Base-by-base conservation (phyloP, 2,797 vertebrate species). In the Gallinago nigripennis region DNA sequence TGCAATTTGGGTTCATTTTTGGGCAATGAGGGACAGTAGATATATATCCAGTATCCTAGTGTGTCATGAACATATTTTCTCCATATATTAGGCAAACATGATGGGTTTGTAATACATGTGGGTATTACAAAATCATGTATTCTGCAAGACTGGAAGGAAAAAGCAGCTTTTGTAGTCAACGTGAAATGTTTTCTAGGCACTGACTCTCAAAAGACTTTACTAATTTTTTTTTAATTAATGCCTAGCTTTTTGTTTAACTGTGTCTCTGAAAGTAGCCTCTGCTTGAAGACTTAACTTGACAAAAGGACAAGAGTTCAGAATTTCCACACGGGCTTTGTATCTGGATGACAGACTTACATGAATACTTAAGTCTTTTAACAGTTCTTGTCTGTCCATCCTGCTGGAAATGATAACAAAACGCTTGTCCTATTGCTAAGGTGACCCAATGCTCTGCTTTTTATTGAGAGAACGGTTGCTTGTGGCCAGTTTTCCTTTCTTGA, bases 111-210 rank as follows among this genome's bases (percentile, higher is more conserved):
- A 31, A 6, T 45, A 8, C 1, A 1, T 43, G 18, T 28, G 51
- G 51, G 6, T 65, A 2, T 46, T 84, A 27, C 2, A 72, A 88
- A 88, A 86, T 58, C 0, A 0, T n/a, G 10, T 31, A 33, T 80
- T 9, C 20, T 86, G 45, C 31, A 70, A 35, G 39, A 31, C 0
- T 71, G 63, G 23, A 50, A 4, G 19, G n/a, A 84, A 65, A 65
- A 60, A 69, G 12, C 15, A 54, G 41, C 18, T 56, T 37, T 17
- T 75, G 16, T 27, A 31, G 56, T 51, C 77, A 30, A 28, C 5
- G 7, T 27, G 48, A 75, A 82, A 51, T 61, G 14, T 3, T 57
- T 88, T 61, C 68, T 57, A 82, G 54, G 3, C 1, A 1, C 28
- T 39, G 39, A 12, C 10, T 81, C 23, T n/a, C 30, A n/a, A 48